phyloP scores from a whole-genome alignment of 2,797 vertebrate species.

The Galago senegalensis region DNA sequence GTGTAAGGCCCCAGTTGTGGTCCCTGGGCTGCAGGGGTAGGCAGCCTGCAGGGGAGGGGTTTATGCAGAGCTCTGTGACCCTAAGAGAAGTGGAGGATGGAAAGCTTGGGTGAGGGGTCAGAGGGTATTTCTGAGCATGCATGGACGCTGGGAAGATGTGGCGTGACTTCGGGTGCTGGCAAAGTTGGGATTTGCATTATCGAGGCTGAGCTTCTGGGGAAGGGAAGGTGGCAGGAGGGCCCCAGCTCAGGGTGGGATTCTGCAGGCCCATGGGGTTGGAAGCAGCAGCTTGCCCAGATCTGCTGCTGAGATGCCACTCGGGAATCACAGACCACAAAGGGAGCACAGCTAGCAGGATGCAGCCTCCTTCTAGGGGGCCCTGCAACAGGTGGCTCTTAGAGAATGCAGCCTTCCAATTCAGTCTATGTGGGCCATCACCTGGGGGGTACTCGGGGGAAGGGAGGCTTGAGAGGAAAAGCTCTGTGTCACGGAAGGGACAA shows the following conservation, averaged over 20 bases:
- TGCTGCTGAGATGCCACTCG: rapidly evolving
- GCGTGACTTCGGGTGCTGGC: not conserved
- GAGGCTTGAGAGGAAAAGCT: not conserved
- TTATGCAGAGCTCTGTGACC: not conserved
- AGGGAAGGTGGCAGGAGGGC: not conserved
- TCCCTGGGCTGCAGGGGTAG: not conserved
- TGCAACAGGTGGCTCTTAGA: not conserved
- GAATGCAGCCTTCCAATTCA: rapidly evolving
- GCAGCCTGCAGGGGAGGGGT: too few relatives aligned
- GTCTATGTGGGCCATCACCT: rapidly evolving
- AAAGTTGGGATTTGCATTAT: too few relatives aligned
- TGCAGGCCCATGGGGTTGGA: not conserved
- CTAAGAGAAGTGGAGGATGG: too few relatives aligned
- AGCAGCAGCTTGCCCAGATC: too few relatives aligned
- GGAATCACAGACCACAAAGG: too few relatives aligned
- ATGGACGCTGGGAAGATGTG: too few relatives aligned
- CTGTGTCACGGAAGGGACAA: not conserved
- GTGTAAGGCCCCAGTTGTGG: not conserved
- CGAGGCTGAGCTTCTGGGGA: rapidly evolving
- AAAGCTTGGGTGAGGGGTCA: not conserved
- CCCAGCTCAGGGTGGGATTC: too few relatives aligned
- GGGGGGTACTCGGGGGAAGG: not conserved
- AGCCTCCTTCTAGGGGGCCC: rapidly evolving
- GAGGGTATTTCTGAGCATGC: not conserved
- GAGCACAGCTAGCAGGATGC: rapidly evolving